Base-by-base conservation (phyloP, 2,888 invertebrate species). In the Coenonympha arcania region DNA sequence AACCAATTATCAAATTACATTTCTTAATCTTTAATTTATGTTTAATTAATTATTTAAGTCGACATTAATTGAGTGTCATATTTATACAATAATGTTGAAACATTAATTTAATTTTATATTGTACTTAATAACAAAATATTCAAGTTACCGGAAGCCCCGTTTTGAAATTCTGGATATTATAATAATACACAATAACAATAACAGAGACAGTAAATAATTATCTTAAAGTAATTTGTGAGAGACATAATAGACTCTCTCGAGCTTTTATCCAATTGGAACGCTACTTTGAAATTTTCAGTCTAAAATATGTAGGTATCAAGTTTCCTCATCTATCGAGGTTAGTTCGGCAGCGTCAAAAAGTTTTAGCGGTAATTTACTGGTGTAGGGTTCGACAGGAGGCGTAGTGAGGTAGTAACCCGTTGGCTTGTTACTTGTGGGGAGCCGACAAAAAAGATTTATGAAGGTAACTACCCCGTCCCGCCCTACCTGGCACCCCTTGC, bases 381-480 rank as follows among this genome's bases (percentile, higher is more conserved):
- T 51, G 55, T 54, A 60, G 64, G 63, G 67, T 60, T 63, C 66
- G 61, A 62, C 61, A 62, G 62, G 60, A 62, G 63, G 55, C 51
- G 59, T 54, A 58, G 59, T 58, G 63, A 55, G 50, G 59, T 54
- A 58, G 59, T 58, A 58, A 55, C 57, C 41, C 39, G 69, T 66
- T 68, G 73, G 78, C 77, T 82, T 80, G 84, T 84, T 85, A 84
- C 79, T 79, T 74, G 79, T 66, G 78, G 76, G 73, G 67, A 73
- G 74, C 73, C 74, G 70, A 74, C 70, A 74, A 74, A 80, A 77
- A 78, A 84, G 86, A 85, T 85, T 85, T 84, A 84, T 84, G 76
- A 73, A 76, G 82, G 84, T 83, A 61, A 56, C 54, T 71, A 67
- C 69, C 69, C 61, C 73, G 75, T 76, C 77, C 77, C 77, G 61